phyloP scores from a whole-genome alignment of 2,888 invertebrate species.

The Actias luna region DNA sequence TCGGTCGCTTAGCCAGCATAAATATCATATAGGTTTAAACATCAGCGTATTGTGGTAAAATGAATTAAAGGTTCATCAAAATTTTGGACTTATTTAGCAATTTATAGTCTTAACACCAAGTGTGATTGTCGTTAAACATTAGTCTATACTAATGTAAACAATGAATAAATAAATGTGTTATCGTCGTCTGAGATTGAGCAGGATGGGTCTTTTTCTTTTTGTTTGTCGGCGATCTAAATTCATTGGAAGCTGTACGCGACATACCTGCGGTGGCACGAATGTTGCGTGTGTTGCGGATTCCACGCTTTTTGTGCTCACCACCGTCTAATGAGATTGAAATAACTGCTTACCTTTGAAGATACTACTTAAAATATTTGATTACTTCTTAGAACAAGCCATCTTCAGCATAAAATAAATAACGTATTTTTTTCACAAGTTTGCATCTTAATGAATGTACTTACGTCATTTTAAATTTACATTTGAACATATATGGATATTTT shows the following conservation, averaged over 20 bases:
- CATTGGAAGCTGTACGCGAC: conserved; percentile 44
- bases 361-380: conserved; percentile 45
- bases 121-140: background rate
- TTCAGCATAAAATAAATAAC: conserved; percentile 8
- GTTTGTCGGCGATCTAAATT: conserved; percentile 68
- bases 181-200: conserved; percentile 33
- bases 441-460: background rate
- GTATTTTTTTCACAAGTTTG: too few relatives aligned
- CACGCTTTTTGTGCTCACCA: conserved; percentile 68
- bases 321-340: conserved; percentile 74
- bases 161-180: background rate
- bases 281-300: conserved; percentile 51
- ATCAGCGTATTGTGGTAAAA: too few relatives aligned
- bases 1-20: too few relatives aligned
- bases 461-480: background rate
- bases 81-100: too few relatives aligned
- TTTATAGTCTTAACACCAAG: background rate
- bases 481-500: too few relatives aligned
- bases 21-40: too few relatives aligned
- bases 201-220: conserved; percentile 50
- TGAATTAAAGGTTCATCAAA: too few relatives aligned
- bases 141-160: background rate
- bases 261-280: conserved; percentile 55
- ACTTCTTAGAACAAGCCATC: conserved; percentile 52
- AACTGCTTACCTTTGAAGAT: conserved; percentile 58